A percentile compares a stretch with the other conserved stretches of the same genome.
Conservation (phyloP, 2,888 invertebrate species). For the Epinotia bilunana region DNA sequence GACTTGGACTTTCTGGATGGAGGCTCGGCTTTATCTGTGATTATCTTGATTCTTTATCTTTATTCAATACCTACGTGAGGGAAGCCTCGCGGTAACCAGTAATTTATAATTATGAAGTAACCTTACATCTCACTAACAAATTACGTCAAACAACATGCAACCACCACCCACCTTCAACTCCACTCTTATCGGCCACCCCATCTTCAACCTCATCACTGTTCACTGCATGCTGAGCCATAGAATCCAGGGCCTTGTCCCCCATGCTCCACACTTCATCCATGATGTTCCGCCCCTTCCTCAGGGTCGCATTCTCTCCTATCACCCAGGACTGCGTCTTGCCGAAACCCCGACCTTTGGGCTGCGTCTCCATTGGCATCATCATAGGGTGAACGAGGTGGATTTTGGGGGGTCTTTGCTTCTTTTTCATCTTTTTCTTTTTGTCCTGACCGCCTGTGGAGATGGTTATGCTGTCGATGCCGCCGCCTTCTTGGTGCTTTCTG, state of each 20-base stretch:
- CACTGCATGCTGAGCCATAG: slow-evolving; percentile 70
- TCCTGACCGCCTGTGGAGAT: slow-evolving; percentile 64
- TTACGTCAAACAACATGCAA: slow-evolving; percentile 38
- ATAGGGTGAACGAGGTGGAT: slow-evolving; percentile 73
- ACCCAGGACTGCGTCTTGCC: slow-evolving; percentile 72
- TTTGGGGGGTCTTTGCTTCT: slow-evolving; percentile 72
- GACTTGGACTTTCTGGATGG: too few relatives aligned
- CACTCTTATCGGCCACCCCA: slow-evolving; percentile 69
- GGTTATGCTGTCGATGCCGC: slow-evolving; percentile 75
- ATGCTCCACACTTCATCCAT: slow-evolving; percentile 65
- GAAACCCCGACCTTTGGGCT: slow-evolving; percentile 74
- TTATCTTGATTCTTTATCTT: too few relatives aligned
- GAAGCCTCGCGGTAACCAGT: too few relatives aligned
- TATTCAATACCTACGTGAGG: too few relatives aligned
- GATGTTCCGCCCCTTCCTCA: slow-evolving; percentile 59
- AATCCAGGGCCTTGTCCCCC: slow-evolving; percentile 70
- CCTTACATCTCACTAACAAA: too few relatives aligned
- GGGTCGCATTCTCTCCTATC: slow-evolving; percentile 56
- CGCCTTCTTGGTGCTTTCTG: slow-evolving; percentile 62
- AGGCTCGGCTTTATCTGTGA: too few relatives aligned
- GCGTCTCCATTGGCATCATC: slow-evolving; percentile 60
- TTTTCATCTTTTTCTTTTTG: slow-evolving; percentile 71
- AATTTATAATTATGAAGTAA: too few relatives aligned
- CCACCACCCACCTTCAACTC: slow-evolving; percentile 74
- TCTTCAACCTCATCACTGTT: slow-evolving; percentile 69